phyloP scores from a whole-genome alignment of 2,113 vertebrate species.

The Thunnus maccoyii region DNA sequence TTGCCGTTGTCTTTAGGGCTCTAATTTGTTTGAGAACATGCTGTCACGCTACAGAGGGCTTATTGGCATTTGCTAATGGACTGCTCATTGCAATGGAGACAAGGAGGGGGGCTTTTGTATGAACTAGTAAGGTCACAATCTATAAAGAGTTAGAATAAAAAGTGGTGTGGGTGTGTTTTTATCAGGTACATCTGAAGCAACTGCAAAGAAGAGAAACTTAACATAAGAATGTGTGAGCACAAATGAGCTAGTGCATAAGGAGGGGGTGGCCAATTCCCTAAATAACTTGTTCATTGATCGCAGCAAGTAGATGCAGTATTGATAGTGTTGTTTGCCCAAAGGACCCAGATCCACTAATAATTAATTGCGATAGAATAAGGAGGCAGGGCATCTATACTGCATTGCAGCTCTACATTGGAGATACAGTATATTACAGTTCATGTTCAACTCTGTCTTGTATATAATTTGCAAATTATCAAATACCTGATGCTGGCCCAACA shows the following conservation, averaged over 20 bases:
- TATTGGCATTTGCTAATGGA: conserved; percentile 82
- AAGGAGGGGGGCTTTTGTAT: conserved; percentile 19
- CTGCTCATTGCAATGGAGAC: conserved; percentile 66
- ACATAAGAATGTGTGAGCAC: conserved; percentile 33
- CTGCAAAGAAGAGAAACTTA: conserved; percentile 34
- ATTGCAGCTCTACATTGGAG: conserved; percentile 68
- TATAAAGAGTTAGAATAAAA: conserved; percentile 14
- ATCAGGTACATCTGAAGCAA: conserved; percentile 14
- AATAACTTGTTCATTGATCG: conserved; percentile 81
- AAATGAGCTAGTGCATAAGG: conserved; percentile 27
- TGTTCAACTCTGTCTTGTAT: not conserved
- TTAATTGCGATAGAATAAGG: conserved; percentile 75
- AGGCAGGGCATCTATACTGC: conserved; percentile 71
- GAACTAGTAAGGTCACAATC: conserved; percentile 9
- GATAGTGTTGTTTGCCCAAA: conserved; percentile 78
- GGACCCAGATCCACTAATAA: conserved; percentile 79
- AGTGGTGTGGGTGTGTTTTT: conserved; percentile 27
- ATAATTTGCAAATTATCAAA: not conserved
- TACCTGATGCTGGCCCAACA: not conserved
- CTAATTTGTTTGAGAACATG: conserved; percentile 82
- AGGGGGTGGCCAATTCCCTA: conserved; percentile 68
- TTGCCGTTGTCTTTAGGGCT: conserved; percentile 79
- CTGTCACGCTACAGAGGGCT: conserved; percentile 76
- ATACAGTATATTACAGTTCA: conserved; percentile 17
- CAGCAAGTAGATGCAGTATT: conserved; percentile 80